Evolutionary conservation across 1,140 invertebrate genomes (phyloP).

Genomic region (Papilio machaon): DNA sequence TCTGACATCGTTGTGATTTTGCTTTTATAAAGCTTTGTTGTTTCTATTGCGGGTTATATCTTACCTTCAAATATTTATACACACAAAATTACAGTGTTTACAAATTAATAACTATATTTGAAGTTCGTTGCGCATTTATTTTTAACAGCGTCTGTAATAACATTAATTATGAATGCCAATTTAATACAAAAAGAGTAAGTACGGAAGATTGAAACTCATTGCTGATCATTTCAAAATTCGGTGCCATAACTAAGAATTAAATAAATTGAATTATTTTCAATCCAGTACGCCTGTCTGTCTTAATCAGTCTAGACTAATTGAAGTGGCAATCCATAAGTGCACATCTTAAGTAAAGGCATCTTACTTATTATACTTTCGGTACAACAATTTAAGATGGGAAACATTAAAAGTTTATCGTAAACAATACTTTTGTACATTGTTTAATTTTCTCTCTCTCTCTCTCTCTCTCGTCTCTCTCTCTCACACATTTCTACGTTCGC

Average conservation of each 20-base stretch:
- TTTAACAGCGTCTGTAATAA: no score
- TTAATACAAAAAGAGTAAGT: background rate
- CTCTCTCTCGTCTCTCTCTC: background rate
- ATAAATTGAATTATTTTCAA: slow-evolving; percentile 20
- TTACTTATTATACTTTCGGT: background rate
- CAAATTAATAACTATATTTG: no score
- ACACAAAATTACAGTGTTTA: background rate
- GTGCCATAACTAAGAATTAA: background rate
- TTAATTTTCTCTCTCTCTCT: background rate
- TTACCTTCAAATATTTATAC: background rate
- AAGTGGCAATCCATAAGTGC: slow-evolving; percentile 1
- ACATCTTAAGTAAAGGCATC: background rate
- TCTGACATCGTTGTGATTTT: background rate
- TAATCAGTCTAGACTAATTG: background rate
- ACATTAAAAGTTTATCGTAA: background rate
- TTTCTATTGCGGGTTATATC: background rate
- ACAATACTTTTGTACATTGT: background rate
- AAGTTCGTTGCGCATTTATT: no score
- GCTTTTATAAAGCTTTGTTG: background rate
- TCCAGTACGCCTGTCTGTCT: background rate
- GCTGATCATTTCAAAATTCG: background rate
- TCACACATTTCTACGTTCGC: background rate
- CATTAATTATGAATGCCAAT: background rate
- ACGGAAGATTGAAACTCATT: background rate
- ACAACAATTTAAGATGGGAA: background rate